Percentiles rank a stretch among this genome's conserved stretches.
Evolutionary conservation across 92 coral and sea anemone genomes (phyloP).

Genomic region (Bergia sp.): DNA sequence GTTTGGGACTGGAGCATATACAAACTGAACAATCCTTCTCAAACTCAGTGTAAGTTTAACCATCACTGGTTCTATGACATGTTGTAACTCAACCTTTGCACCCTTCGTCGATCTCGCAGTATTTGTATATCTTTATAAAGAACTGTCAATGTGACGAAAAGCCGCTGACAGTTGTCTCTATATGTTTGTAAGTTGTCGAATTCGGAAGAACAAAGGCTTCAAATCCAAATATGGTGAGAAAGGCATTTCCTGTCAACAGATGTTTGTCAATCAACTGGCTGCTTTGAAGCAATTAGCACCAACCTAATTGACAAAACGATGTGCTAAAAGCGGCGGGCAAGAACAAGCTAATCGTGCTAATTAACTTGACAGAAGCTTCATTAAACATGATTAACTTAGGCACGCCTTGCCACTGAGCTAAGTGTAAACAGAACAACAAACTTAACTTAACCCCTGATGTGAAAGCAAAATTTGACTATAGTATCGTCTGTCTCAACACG

Average conservation of each 20-base stretch:
- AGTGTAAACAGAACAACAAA: conserved; percentile 18
- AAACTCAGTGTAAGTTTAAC: no score
- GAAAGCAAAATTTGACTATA: conserved; percentile 29
- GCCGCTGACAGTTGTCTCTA: conserved; percentile 24
- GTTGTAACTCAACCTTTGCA: neutral
- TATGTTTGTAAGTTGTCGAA: neutral
- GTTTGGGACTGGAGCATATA: no score
- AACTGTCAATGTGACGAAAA: conserved; percentile 4
- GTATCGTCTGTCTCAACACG: conserved; percentile 7
- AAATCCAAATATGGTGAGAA: conserved; percentile 50
- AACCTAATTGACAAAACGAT: conserved; percentile 42
- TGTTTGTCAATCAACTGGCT: conserved; percentile 36
- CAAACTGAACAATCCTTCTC: no score
- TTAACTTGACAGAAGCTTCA: conserved; percentile 46
- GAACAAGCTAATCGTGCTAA: conserved; percentile 43
- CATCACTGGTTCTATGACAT: no score
- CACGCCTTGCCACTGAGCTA: conserved; percentile 31
- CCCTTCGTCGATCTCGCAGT: neutral
- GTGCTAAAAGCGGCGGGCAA: conserved; percentile 40
- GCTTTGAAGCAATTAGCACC: conserved; percentile 38
- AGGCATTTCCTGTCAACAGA: conserved; percentile 66
- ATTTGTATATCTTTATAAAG: no score
- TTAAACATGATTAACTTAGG: conserved; percentile 48
- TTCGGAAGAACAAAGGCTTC: neutral
- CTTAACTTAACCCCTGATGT: conserved; percentile 29